Evolutionary conservation across 2,888 invertebrate species (phyloP), one percentile per base, ranked within the genome.

Genomic region (Drosophila phalerata): DNA sequence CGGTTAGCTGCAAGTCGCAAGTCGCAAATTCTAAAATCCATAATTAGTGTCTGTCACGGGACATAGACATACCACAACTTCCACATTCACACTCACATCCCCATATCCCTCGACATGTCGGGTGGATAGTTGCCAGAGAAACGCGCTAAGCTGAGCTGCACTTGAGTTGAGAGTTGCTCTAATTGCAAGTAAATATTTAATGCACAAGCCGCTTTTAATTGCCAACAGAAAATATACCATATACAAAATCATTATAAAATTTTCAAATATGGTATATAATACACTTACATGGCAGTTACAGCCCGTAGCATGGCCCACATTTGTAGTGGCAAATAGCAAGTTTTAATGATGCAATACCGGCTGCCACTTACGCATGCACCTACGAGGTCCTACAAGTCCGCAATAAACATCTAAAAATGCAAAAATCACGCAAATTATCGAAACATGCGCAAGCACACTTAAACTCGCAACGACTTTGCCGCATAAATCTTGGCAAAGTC

Each of bases 361-460:
- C 61, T 70, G 64, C 55, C 67, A 66, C 65, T 73, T 69, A 72
- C 73, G 64, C 69, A 66, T 66, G 60, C 68, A 57, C 19, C 38
- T 43, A 62, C 47, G 45, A 30, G 5, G 58, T 28, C 49, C 52
- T 32, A 51, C 34, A 28, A 38, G 60, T 45, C 25, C 40, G 38
- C 22, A 17, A 22, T 22, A 52, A 72, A 61, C 13, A 32, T 30
- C 25, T 28, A 45, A 53, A 79, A 80, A 80, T 89, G 86, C 83
- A 87, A 79, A 86, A 88, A 87, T 89, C 86, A 88, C 89, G 86
- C 86, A 89, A 87, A 87, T 87, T 89, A 87, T 87, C 86, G 89
- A 89, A 89, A 87, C 83, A 87, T 88, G 88, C 81, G 76, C 74
- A 74, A 81, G 81, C 81, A 79, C 79, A 79, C 86, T 89, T 85